Evolutionary conservation across 2,797 vertebrate genomes (phyloP), one percentile per base, ranked within the genome.

Genomic region (Falco cherrug): DNA sequence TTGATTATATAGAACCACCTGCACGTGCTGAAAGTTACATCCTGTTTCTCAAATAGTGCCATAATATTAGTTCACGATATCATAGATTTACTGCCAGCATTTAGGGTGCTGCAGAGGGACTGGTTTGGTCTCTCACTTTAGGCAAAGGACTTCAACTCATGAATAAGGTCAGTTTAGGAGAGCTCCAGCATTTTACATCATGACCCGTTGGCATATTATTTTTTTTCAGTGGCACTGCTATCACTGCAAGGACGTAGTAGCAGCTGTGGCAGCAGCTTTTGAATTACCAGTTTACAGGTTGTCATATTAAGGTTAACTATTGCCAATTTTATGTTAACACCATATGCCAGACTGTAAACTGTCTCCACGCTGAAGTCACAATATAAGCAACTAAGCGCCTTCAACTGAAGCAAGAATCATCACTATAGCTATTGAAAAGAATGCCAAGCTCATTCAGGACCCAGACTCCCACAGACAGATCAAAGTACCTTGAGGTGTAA

Each of bases 231-330:
- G 1, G 45, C 10, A 5, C 6, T 77, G 68, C 33, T 87, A 29
- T 57, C 24, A 31, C 35, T 78, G 67, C 28, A 84, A 89, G 81
- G 48, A 96, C 60, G 64, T 39, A 80, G 81, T 31, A 82, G 78
- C 3, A 1, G 56, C 70, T 89, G 51, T 39, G 70, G 92, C 84
- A 87, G 56, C 92, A 94, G 90, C 43, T 96, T 92, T 53, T 64
- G 68, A 95, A 89, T 84, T 95, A 70, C 75, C 84, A 96, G 60
- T 95, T 97, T 96, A 95, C 93, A 93, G 95, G 92, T 87, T 97
- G 95, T 96, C 95, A 96, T 80, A 64, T 48, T 91, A 90, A 97
- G 95, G 96, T 96, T 95, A 97, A 93, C 89, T 90, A 92, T 85
- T 91, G 89, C 95, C 90, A 94, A 87, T 94, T 94, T 89, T 85